Evolutionary conservation across 2,113 vertebrate species (phyloP).

Genomic region (Polypterus senegalus): DNA sequence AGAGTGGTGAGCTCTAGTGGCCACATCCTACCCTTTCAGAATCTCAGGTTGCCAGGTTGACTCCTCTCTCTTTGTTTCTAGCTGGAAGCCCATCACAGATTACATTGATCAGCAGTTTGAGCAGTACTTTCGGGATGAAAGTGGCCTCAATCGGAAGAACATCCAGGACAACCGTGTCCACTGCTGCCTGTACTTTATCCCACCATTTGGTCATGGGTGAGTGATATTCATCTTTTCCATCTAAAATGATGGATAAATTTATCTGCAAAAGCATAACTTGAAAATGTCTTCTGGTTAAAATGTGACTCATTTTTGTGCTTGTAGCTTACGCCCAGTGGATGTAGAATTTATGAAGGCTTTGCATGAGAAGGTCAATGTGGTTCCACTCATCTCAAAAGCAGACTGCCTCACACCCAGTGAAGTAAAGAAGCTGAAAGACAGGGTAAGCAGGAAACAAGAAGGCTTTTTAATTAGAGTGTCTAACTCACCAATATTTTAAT

Average conservation of each 20-base stretch:
- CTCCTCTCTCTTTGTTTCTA: constrained; percentile 27
- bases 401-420: constrained; percentile 86
- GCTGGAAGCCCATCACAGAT: constrained; percentile 94
- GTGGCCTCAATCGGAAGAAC: constrained; percentile 91
- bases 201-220: constrained; percentile 91
- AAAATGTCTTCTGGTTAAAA: too few relatives aligned
- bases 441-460: constrained; percentile 51
- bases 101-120: constrained; percentile 98
- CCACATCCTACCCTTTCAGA: too few relatives aligned
- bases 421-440: constrained; percentile 91
- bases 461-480: too few relatives aligned
- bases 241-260: too few relatives aligned
- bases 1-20: constrained; percentile 64
- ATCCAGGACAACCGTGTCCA: constrained; percentile 95
- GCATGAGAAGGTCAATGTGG: constrained; percentile 94
- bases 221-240: not conserved
- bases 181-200: constrained; percentile 96
- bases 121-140: constrained; percentile 95
- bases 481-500: too few relatives aligned
- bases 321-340: constrained; percentile 83
- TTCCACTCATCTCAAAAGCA: constrained; percentile 88
- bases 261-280: too few relatives aligned
- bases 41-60: not conserved
- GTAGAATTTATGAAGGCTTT: constrained; percentile 96
- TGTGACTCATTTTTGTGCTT: constrained; percentile 2